Evolutionary conservation across 1,140 invertebrate genomes (phyloP).

Genomic region (Hypsibius dujardini): DNA sequence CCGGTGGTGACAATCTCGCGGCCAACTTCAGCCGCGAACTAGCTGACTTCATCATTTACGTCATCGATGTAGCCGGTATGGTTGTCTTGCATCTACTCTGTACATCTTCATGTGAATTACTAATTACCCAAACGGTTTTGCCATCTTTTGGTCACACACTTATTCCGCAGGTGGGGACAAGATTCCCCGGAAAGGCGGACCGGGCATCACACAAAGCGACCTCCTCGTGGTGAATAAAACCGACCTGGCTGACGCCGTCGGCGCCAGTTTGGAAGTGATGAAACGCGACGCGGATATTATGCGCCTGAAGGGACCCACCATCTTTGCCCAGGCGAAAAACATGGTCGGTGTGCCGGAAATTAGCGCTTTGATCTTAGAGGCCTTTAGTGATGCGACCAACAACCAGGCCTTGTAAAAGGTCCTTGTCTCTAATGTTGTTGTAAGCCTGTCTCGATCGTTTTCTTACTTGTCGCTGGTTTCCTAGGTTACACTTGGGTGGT

Average conservation of each 20-base stretch:
- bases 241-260: slow-evolving; percentile 33
- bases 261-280: slow-evolving; percentile 32
- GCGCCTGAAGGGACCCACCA: slow-evolving; percentile 30
- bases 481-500: not conserved
- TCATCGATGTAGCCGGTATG: slow-evolving; percentile 33
- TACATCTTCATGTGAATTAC: slow-evolving; percentile 17
- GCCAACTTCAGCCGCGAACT: slow-evolving; percentile 34
- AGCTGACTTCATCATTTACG: slow-evolving; percentile 34
- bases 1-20: slow-evolving; percentile 34
- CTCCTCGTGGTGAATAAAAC: slow-evolving; percentile 34
- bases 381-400: slow-evolving; percentile 16
- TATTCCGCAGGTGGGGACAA: slow-evolving; percentile 30
- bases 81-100: slow-evolving; percentile 1
- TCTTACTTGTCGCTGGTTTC: too few relatives aligned
- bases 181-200: slow-evolving; percentile 33
- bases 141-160: slow-evolving; percentile 8
- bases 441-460: not conserved
- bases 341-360: slow-evolving; percentile 29
- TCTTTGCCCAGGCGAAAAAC: slow-evolving; percentile 32
- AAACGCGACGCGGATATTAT: slow-evolving; percentile 29
- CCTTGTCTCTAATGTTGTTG: not conserved
- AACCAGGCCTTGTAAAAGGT: not conserved
- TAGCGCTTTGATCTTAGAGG: slow-evolving; percentile 24
- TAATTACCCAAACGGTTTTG: not conserved
- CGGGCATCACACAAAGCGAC: slow-evolving; percentile 34